Base-by-base conservation (phyloP, 1,140 invertebrate species). In the Zaprionus camerounensis region DNA sequence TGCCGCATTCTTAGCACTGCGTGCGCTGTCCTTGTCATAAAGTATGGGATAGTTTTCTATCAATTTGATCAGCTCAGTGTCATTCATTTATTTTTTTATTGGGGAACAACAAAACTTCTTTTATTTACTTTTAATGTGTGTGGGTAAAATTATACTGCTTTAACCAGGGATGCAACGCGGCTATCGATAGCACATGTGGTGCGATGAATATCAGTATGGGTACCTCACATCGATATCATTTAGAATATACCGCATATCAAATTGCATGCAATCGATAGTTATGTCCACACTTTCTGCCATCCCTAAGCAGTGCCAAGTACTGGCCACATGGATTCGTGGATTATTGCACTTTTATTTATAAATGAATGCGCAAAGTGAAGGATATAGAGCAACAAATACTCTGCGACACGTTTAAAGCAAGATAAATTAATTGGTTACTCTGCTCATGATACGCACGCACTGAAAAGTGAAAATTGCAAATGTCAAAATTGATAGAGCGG, bases 1-100 rank as follows among this genome's bases (percentile, higher is more conserved):
- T 2, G 76, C 72, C 0, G 91, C 80, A 79, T 86, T 92, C 46
- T 81, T 83, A 0, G 69, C 75, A 38, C 76, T 82, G 22, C 91
- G 70, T 0, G 81, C 81, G n/a, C 78, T 72, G 55, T 81, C 78
- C 57, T 81, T 88, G 53, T 91, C 91, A 41, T 92, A 92, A 2
- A 92, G 76, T 70, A 92, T 92, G 0, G 82, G 82, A 61, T 81
- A 84, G n/a, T 28, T 78, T 56, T 92, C 71, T 13, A 92, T 90
- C 7, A 92, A 36, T 28, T 85, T 81, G 9, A 92, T 78, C 36
- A 92, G 38, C 36, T 91, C 79, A 28, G 44, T n/a, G 68, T 90
- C 85, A 38, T 90, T 70, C 86, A 90, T 82, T 81, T 71, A 26
- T 5, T 55, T 44, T 38, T 11, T 55, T 44, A 41, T 57, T 24